phyloP scores from a whole-genome alignment of 2,113 vertebrate genomes.

The Rhinoderma darwinii region DNA sequence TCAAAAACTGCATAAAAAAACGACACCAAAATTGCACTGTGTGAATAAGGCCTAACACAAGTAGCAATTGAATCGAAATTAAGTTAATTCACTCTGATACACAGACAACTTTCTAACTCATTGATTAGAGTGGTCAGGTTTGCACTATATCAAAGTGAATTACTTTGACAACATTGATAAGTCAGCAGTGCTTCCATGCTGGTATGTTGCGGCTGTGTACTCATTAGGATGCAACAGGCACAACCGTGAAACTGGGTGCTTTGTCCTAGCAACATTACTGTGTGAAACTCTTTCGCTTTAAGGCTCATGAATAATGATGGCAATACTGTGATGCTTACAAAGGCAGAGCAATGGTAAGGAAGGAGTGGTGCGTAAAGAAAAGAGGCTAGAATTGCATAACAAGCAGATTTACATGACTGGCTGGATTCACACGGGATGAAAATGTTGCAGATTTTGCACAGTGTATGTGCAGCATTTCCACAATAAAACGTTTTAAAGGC shows the following conservation, averaged over 20 bases:
- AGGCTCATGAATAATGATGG: not conserved
- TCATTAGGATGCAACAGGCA: not conserved
- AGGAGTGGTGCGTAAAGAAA: too few species aligned
- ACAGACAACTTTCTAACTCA: not conserved
- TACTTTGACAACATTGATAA: not conserved
- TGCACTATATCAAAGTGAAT: conserved; percentile 4
- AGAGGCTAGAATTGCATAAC: too few species aligned
- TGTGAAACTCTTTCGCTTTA: not conserved
- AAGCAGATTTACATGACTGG: too few species aligned
- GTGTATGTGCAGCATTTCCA: too few species aligned
- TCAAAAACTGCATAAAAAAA: too few species aligned
- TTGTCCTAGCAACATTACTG: not conserved
- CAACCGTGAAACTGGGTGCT: not conserved
- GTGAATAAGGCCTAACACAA: too few species aligned
- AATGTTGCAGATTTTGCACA: too few species aligned
- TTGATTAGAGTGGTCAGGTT: conserved; percentile 1
- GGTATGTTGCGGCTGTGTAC: not conserved
- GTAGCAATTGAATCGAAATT: not conserved
- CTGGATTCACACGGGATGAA: too few species aligned
- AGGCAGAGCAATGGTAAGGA: not conserved
- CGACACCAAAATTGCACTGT: too few species aligned
- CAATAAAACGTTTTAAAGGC: too few species aligned
- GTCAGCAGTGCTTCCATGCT: not conserved
- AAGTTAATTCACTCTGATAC: not conserved
- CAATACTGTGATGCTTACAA: not conserved